Conservation (phyloP, 2,888 invertebrate genomes). For the Meloe dianella region DNA sequence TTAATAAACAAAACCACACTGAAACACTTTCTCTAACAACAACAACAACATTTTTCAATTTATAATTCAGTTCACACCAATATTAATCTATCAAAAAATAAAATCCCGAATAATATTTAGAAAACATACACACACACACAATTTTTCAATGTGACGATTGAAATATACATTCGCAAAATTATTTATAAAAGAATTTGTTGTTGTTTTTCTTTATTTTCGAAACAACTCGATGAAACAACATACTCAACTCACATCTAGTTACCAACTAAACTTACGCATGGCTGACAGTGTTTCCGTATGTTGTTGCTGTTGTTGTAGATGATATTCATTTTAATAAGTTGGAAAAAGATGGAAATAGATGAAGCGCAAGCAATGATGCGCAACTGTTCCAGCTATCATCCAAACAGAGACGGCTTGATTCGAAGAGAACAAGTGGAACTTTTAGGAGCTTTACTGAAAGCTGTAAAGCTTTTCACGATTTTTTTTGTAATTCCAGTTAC, state of each 20-base stretch:
- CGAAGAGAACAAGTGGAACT: background rate
- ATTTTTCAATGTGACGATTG: background rate
- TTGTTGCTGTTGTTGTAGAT: background rate
- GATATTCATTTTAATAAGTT: background rate
- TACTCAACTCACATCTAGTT: background rate
- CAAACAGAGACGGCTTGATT: background rate
- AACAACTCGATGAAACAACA: background rate
- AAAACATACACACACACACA: background rate
- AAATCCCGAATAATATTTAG: background rate
- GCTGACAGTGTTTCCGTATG: constrained; percentile 36
- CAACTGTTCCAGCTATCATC: background rate
- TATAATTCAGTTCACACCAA: background rate
- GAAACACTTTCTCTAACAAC: background rate
- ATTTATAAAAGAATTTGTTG: constrained; percentile 2
- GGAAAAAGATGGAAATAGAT: constrained; percentile 21
- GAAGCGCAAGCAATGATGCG: constrained; percentile 19
- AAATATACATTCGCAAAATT: background rate
- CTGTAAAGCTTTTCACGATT: background rate
- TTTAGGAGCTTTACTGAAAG: constrained; percentile 16
- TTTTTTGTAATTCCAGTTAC: constrained; percentile 32
- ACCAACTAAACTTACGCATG: constrained; percentile 31
- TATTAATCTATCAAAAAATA: background rate
- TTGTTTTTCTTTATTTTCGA: background rate
- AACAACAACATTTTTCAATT: background rate
- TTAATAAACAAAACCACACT: background rate